Base-by-base conservation (phyloP, 2,113 vertebrate genomes). In the Dascyllus trimaculatus region DNA sequence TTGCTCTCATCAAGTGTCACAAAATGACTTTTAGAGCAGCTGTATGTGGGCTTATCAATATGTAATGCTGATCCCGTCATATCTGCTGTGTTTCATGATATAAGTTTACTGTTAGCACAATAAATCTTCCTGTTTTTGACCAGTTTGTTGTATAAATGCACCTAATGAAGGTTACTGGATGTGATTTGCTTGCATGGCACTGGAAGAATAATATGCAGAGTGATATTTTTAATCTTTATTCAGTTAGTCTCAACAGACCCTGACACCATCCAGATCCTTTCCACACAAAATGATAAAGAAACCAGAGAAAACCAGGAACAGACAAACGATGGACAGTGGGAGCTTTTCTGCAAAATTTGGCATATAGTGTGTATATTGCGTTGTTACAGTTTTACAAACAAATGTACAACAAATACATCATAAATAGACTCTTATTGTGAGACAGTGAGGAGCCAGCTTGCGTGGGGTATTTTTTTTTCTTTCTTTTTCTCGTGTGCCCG, bases 371-470 rank as follows among this genome's bases (percentile, higher is more conserved):
- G 93, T 95, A 92, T 95, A 86, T 95, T 95, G 94, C 93, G 92
- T 94, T 90, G 89, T 93, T 90, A 93, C 89, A 93, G 91, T 94
- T 93, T 94, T 94, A 95, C 95, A 96, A 95, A 95, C 94, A 94
- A 94, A 95, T 94, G 89, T 96, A 96, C 94, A 95, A 86, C 88
- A 95, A 94, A 93, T 93, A 95, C 91, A 89, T 95, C 95, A 95
- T 95, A 95, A 93, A 95, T 93, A 95, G 84, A 91, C 89, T 93
- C 85, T 88, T 92, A 84, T 95, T 91, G 85, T 93, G 94, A 95
- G 91, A 95, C 89, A 82, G 89, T 69, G 75, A 87, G 57, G 79
- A 83, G 81, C 80, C 81, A 83, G 81, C 78, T 88, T 91, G 81
- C 72, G 40, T 56, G 63, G 32, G 40, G 1, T 0, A 59, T 32